phyloP scores from a whole-genome alignment of 2,888 invertebrate species.

The Himalopsyche japonica region DNA sequence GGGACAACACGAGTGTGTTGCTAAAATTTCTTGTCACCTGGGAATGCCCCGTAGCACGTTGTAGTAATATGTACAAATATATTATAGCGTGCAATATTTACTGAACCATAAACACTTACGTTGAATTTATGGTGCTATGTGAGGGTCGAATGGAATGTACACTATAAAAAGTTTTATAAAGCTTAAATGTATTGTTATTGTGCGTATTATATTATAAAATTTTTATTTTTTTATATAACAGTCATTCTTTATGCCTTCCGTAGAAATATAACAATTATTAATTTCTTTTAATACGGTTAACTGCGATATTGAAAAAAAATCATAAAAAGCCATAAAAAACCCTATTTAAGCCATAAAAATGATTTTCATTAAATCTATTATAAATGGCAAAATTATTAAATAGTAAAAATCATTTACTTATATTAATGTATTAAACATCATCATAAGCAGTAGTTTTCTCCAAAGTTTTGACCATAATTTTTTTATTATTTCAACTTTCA shows the following conservation, averaged over 20 bases:
- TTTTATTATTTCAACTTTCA: too few relatives aligned
- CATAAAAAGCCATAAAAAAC: too few relatives aligned
- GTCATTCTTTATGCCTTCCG: neutral
- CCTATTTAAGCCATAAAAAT: too few relatives aligned
- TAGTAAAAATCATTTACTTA: too few relatives aligned
- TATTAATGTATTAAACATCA: too few relatives aligned
- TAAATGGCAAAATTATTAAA: too few relatives aligned
- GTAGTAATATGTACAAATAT: neutral
- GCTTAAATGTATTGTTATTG: neutral
- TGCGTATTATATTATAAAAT: neutral
- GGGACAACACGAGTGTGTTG: neutral
- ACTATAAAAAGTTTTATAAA: neutral
- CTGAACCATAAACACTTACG: neutral
- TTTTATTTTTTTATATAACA: neutral
- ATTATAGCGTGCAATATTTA: neutral
- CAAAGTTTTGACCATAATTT: too few relatives aligned
- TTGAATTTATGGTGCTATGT: neutral
- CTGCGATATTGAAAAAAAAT: too few relatives aligned
- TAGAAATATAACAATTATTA: too few relatives aligned
- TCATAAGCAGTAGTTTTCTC: too few relatives aligned
- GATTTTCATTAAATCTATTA: too few relatives aligned
- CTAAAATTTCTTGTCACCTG: neutral
- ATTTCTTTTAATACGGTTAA: too few relatives aligned
- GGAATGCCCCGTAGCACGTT: neutral
- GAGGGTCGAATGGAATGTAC: neutral